Evolutionary conservation across 2,888 invertebrate species (phyloP).

Genomic region (Gastrophysa polygoni): DNA sequence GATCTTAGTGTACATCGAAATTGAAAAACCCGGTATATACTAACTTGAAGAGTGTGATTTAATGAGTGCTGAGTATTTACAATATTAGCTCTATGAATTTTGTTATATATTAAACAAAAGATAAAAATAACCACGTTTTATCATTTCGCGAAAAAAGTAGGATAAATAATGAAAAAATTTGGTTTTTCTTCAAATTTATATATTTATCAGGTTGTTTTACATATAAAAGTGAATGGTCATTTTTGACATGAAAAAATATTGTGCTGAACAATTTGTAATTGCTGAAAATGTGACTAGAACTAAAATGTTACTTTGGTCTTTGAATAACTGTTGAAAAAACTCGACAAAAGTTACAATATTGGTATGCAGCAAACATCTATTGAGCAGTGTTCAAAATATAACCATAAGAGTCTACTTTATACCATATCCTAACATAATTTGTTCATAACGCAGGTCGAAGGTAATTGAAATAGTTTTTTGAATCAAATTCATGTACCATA

Average conservation of each 20-base stretch:
- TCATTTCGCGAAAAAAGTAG: slow-evolving; percentile 6
- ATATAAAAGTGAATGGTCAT: slow-evolving; percentile 36
- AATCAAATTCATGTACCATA: no score
- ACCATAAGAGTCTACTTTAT: background rate
- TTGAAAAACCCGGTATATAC: no score
- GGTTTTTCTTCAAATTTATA: slow-evolving; percentile 23
- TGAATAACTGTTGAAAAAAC: slow-evolving; percentile 16
- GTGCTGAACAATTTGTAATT: slow-evolving; percentile 39
- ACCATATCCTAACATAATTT: slow-evolving; percentile 12
- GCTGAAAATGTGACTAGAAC: slow-evolving; percentile 46
- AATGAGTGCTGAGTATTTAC: slow-evolving; percentile 49
- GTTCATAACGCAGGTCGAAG: background rate
- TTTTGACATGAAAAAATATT: slow-evolving; percentile 35
- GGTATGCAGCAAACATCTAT: background rate
- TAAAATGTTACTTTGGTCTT: slow-evolving; percentile 45
- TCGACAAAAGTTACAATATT: slow-evolving; percentile 25
- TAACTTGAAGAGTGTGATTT: slow-evolving; percentile 48
- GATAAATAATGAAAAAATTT: slow-evolving; percentile 9
- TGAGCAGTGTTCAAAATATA: background rate
- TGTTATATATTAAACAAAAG: slow-evolving; percentile 47
- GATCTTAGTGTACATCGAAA: no score
- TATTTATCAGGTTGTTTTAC: slow-evolving; percentile 31
- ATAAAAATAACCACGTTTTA: slow-evolving; percentile 4
- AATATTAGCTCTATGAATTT: slow-evolving; percentile 49
- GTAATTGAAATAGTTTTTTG: no score